phyloP scores from a whole-genome alignment of 2,113 vertebrate species.

The Corythaixoides concolor region DNA sequence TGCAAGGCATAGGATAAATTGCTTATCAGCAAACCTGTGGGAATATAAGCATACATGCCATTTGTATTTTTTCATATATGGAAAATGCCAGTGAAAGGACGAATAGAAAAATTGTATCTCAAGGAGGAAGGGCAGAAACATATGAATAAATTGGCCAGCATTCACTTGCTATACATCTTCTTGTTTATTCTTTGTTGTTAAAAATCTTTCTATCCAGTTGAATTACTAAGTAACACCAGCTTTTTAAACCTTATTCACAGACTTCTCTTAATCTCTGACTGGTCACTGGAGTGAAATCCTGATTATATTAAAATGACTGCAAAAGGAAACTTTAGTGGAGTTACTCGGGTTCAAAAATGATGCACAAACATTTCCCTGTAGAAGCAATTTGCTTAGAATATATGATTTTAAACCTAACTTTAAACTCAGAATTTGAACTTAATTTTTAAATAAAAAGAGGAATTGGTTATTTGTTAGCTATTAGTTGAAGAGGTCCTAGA shows the following conservation, averaged over 20 bases:
- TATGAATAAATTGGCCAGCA: background rate
- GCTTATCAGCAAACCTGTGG: background rate
- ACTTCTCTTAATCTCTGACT: background rate
- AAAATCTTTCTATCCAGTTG: background rate
- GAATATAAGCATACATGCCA: background rate
- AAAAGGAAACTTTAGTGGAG: background rate
- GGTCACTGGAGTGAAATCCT: background rate
- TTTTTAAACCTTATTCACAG: background rate
- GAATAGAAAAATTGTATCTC: background rate
- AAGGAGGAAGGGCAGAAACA: background rate
- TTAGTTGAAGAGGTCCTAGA: background rate
- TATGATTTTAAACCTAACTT: background rate
- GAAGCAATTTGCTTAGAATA: background rate
- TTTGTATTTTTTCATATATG: background rate
- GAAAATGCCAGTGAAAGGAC: background rate
- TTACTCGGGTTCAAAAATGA: background rate
- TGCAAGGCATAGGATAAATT: background rate
- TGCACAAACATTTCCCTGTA: background rate
- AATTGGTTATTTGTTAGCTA: background rate
- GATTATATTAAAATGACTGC: background rate
- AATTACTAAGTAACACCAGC: background rate
- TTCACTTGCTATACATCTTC: background rate
- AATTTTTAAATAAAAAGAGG: background rate
- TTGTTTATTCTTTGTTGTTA: background rate
- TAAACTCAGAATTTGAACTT: background rate